Percentiles rank a stretch among this genome's conserved stretches.
These are phyloP conservation scores for Novumbra hubbsi DNA, from an alignment of 2,797 vertebrate genomes.

Conservation along the genomic window DNA sequence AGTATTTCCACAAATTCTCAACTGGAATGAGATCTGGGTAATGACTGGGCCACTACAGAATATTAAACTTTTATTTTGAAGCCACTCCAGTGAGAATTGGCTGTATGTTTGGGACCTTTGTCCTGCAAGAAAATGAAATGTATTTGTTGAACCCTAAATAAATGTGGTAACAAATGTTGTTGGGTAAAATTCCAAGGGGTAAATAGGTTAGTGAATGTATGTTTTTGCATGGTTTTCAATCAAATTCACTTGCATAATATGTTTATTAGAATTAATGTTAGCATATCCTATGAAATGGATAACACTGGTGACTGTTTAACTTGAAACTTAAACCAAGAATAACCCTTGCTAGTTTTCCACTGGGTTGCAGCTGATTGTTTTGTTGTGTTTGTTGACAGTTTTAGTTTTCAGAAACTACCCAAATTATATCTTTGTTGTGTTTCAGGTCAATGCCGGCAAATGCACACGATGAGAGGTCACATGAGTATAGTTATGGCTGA, in stretches of 20 bases:
- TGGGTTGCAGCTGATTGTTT: not conserved
- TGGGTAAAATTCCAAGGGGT: too few relatives aligned
- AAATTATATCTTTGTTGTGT: not conserved
- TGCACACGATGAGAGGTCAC: slow-evolving; percentile 36
- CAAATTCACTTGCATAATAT: not conserved
- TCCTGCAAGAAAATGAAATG: too few relatives aligned
- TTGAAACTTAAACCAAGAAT: not conserved
- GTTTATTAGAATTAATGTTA: not conserved
- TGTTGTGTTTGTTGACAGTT: not conserved
- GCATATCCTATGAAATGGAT: not conserved
- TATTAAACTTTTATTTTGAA: too few relatives aligned
- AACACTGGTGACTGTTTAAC: not conserved
- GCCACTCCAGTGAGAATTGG: too few relatives aligned
- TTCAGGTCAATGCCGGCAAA: not conserved
- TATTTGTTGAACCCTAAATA: too few relatives aligned
- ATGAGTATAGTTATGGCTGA: slow-evolving; percentile 58
- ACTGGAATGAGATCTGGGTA: too few relatives aligned
- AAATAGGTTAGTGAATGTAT: not conserved
- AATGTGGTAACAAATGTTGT: too few relatives aligned
- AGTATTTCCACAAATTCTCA: too few relatives aligned
- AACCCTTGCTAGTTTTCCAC: not conserved
- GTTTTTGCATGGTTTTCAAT: not conserved
- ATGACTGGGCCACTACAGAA: too few relatives aligned
- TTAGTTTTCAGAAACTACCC: slow-evolving; percentile 6
- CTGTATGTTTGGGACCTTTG: too few relatives aligned